Percentiles rank a stretch among this genome's conserved stretches.
phyloP scores from a whole-genome alignment of 2,113 vertebrate species.

The Trichechus manatus region DNA sequence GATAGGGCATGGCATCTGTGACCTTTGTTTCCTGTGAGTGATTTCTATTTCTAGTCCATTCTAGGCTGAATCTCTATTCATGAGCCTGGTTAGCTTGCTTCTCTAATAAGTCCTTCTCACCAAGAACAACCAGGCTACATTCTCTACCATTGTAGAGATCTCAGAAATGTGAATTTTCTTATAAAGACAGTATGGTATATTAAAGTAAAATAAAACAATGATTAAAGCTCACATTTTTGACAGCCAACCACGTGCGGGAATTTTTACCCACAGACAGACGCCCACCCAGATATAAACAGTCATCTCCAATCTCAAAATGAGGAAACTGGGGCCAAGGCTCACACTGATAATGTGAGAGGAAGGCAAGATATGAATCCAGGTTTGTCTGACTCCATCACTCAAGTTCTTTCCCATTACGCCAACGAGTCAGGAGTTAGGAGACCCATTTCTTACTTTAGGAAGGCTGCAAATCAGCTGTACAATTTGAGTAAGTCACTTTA shows the following conservation, averaged over 20 bases:
- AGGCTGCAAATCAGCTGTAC: background rate
- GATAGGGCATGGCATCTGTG: background rate
- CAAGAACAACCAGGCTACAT: background rate
- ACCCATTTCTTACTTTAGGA: background rate
- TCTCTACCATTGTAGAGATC: background rate
- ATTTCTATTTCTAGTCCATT: background rate
- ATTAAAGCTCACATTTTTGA: background rate
- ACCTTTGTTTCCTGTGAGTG: background rate
- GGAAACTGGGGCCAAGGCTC: background rate
- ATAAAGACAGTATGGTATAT: background rate
- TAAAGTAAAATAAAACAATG: slow-evolving; percentile 44
- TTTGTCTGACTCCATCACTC: background rate
- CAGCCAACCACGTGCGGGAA: background rate
- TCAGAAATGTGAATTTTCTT: slow-evolving; percentile 19
- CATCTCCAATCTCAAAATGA: background rate
- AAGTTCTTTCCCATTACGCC: background rate
- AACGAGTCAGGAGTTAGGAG: background rate
- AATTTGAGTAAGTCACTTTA: background rate
- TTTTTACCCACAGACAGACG: background rate
- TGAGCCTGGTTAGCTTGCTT: background rate
- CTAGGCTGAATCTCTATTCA: background rate
- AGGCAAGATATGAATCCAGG: background rate
- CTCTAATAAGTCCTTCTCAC: background rate
- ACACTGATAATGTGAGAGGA: background rate
- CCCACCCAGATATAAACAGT: background rate